Base-by-base conservation (phyloP, 2,888 invertebrate species). In the Aleiodes testaceus region DNA sequence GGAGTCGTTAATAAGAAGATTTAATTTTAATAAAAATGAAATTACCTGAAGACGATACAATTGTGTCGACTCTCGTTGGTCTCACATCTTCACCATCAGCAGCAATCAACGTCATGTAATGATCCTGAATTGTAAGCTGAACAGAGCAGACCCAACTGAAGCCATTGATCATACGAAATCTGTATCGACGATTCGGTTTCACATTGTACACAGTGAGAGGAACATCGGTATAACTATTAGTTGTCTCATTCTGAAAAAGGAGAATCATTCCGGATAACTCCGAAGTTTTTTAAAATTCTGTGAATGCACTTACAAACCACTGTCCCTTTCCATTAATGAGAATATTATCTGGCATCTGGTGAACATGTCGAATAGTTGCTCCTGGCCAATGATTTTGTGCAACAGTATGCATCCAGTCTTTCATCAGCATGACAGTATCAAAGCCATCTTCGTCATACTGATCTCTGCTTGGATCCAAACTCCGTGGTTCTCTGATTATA, bases 271-370 rank as follows among this genome's bases (percentile, higher is more conserved):
- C 2, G 52, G 6, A 26, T 2, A 26, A 26, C 5, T 26, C 5
- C 26, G 3, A 26, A 26, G 9, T 3, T 49, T 2, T 3, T 49
- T 2, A 16, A 14, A 49, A 16, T 49, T 49, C 49, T 5, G 11
- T 36, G 5, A 30, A n/a, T 11, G 68, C 53, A 71, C 66, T 55
- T n/a, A 72, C 69, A 67, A 71, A 69, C 68, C 71, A 78, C 71
- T 70, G 72, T 20, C 95, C 94, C 87, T 94, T 94, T 85, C 96
- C 96, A 88, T 96, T 96, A 80, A 96, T 93, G 69, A 96, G 88
- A 70, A 95, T 90, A 49, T 93, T 93, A 82, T 94, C 93, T 45
- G 95, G 95, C n/a, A 61, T 18, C 30, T 53, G 36, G 2, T 30
- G 11, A 20, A 52, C 11, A 36, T 66, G 14, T 9, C 22, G n/a